phyloP scores from a whole-genome alignment of 1,140 invertebrate species.

The Drosophila orosa region DNA sequence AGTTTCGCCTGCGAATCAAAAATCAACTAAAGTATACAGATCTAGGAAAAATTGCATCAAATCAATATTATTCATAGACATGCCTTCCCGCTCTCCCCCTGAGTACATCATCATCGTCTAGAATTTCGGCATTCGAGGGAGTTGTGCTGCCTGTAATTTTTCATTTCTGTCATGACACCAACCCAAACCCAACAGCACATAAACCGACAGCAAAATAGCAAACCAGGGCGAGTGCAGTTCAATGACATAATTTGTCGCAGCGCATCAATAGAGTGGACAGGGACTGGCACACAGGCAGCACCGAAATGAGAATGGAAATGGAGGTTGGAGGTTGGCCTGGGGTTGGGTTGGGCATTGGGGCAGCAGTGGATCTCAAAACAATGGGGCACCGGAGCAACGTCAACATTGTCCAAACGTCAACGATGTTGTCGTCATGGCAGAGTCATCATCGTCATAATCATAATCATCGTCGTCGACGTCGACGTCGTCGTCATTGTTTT shows the following conservation, averaged over 20 bases:
- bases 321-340: no score
- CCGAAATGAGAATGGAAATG: constrained; percentile 11
- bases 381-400: constrained; percentile 52
- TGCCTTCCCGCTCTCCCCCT: constrained; percentile 10
- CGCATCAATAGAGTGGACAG: constrained; percentile 71
- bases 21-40: constrained; percentile 62
- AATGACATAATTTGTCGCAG: constrained; percentile 82
- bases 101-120: constrained; percentile 52
- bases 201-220: constrained; percentile 24
- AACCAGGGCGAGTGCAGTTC: constrained; percentile 65
- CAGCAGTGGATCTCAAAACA: constrained; percentile 55
- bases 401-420: constrained; percentile 53
- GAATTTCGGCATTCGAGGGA: constrained; percentile 10
- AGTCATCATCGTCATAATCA: constrained; percentile 62
- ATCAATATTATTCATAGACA: constrained; percentile 72
- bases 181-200: not conserved
- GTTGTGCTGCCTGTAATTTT: constrained; percentile 55
- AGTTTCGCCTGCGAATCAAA: constrained; percentile 48
- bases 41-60: constrained; percentile 50
- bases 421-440: constrained; percentile 52
- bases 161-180: constrained; percentile 57
- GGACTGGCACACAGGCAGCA: constrained; percentile 25
- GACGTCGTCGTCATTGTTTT: constrained; percentile 68
- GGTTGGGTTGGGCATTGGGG: not conserved
- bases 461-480: constrained; percentile 47